phyloP scores from a whole-genome alignment of 2,888 invertebrate genomes.

The Periphyllus acericola region DNA sequence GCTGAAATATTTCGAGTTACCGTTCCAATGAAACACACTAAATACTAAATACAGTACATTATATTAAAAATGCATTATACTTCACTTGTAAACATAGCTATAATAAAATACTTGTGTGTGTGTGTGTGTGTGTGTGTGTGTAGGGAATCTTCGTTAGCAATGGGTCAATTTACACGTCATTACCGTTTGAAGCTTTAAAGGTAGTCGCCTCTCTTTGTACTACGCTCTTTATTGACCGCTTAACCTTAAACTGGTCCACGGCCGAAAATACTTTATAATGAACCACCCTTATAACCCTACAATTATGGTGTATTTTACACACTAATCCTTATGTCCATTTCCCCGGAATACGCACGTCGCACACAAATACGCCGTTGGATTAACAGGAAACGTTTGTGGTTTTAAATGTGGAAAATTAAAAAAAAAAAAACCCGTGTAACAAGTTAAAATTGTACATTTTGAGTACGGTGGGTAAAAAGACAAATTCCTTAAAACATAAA shows the following conservation, averaged over 20 bases:
- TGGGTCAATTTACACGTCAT: constrained; percentile 18
- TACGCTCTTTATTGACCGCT: constrained; percentile 36
- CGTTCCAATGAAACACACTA: no score
- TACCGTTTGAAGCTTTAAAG: constrained; percentile 3
- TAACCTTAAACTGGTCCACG: constrained; percentile 5
- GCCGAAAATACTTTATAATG: constrained; percentile 29
- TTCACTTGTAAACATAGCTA: no score
- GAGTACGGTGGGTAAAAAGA: background rate
- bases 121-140: background rate
- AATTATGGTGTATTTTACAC: constrained; percentile 6
- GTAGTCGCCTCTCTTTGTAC: background rate
- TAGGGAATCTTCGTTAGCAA: background rate
- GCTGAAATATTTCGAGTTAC: no score
- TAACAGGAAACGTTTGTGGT: constrained; percentile 3
- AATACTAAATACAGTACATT: no score
- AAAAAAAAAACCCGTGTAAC: background rate
- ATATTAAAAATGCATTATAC: no score
- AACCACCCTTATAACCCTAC: background rate
- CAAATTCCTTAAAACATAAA: background rate
- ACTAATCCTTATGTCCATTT: constrained; percentile 29
- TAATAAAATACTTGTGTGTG: background rate
- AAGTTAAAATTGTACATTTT: background rate
- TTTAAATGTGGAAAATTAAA: constrained; percentile 12
- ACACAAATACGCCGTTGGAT: background rate
- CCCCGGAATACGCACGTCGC: constrained; percentile 2